Conservation (phyloP, 2,113 vertebrate genomes). For the Deroptyus accipitrinus region DNA sequence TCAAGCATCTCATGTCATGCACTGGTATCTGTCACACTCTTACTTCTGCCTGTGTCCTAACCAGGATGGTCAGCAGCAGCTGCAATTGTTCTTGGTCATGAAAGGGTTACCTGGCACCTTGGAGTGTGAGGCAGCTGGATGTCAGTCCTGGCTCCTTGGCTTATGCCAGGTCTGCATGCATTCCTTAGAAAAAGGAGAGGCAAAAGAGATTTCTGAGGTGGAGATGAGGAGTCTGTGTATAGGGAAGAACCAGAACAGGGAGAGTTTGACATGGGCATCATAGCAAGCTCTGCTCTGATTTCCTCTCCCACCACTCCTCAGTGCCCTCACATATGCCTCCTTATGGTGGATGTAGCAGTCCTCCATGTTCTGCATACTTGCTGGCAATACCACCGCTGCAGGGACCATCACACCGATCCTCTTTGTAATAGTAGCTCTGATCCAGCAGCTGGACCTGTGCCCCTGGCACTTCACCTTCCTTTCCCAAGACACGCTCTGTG, state of each 20-base stretch:
- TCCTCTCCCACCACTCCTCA: background rate
- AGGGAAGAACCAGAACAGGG: background rate
- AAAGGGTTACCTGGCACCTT: background rate
- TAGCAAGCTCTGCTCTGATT: background rate
- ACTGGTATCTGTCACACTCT: background rate
- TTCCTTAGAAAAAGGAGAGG: background rate
- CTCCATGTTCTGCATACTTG: background rate
- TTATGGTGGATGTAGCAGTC: accelerated
- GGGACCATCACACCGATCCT: background rate
- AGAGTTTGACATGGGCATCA: background rate
- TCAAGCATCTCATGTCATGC: background rate
- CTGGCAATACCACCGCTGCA: background rate
- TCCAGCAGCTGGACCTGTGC: background rate
- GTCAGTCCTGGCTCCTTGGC: background rate
- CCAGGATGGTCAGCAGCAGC: background rate
- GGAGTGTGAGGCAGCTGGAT: background rate
- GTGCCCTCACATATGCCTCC: background rate
- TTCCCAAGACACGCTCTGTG: background rate
- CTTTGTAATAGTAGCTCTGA: background rate
- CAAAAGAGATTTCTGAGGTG: background rate
- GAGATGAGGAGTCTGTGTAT: background rate
- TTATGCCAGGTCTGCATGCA: background rate
- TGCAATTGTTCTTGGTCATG: background rate
- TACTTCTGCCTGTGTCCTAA: background rate
- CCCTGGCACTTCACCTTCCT: background rate